Evolutionary conservation across 2,797 vertebrate species (phyloP).

Genomic region (Coranthus polyacanthus): DNA sequence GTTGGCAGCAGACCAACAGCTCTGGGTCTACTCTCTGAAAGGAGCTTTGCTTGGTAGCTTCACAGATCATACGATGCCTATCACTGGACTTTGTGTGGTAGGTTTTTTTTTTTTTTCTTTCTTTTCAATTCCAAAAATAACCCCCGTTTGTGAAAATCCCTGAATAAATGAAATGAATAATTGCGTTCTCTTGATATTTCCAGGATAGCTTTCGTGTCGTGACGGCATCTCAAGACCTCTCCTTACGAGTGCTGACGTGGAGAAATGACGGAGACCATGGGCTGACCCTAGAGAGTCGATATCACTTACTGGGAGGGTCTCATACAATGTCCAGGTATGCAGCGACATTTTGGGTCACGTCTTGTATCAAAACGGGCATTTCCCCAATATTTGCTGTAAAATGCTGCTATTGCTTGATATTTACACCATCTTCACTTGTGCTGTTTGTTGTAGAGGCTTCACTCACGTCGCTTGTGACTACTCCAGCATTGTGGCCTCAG

Average conservation of each 20-base stretch:
- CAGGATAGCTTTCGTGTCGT: constrained; percentile 85
- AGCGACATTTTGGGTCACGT: no score
- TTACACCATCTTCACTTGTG: background rate
- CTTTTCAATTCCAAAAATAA: background rate
- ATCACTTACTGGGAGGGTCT: constrained; percentile 84
- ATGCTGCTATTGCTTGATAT: background rate
- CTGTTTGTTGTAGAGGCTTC: constrained; percentile 78
- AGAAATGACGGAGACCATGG: constrained; percentile 72
- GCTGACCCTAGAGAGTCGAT: constrained; percentile 79
- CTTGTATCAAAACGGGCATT: no score
- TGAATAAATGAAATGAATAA: background rate
- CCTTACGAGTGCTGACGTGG: constrained; percentile 81
- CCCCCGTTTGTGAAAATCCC: background rate
- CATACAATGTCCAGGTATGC: constrained; percentile 83
- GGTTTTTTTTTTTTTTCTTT: constrained; percentile 26
- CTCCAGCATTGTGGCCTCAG: constrained; percentile 83
- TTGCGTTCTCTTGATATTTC: constrained; percentile 11
- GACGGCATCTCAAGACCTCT: constrained; percentile 86
- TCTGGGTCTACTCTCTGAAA: constrained; percentile 82
- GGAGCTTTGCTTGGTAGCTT: constrained; percentile 84
- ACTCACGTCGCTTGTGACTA: constrained; percentile 82
- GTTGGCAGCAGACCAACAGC: constrained; percentile 63
- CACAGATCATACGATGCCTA: constrained; percentile 85
- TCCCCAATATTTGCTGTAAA: no score
- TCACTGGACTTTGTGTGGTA: constrained; percentile 88